These are phyloP conservation scores for Indicator maculatus DNA, from an alignment of 2,113 vertebrate genomes.

Conservation along the genomic window DNA sequence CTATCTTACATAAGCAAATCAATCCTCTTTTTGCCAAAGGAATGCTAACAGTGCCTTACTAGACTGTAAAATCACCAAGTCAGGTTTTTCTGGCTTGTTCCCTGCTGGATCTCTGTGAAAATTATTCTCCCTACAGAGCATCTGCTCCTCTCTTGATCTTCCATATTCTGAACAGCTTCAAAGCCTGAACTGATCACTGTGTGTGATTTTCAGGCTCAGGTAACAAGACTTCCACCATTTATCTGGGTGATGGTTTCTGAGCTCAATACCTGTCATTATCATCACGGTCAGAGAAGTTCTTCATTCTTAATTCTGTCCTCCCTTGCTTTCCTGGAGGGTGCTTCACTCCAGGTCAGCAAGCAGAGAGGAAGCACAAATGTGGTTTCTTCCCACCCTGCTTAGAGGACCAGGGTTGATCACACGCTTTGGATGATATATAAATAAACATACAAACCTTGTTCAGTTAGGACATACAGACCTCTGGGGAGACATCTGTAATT, in stretches of 20 bases:
- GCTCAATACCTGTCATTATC: not conserved
- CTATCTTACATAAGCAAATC: not conserved
- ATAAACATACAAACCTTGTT: not conserved
- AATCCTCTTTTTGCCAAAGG: not conserved
- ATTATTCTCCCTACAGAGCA: not conserved
- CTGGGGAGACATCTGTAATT: not conserved
- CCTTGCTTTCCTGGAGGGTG: not conserved
- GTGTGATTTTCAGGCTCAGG: not conserved
- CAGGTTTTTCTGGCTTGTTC: not conserved
- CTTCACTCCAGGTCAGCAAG: not conserved
- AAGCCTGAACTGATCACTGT: not conserved
- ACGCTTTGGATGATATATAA: not conserved
- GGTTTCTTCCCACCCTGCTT: not conserved
- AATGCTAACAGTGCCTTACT: not conserved
- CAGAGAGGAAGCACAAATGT: not conserved
- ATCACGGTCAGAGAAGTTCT: not conserved
- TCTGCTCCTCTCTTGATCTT: not conserved
- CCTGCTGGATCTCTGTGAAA: not conserved
- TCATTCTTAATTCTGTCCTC: not conserved
- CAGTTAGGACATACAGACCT: not conserved
- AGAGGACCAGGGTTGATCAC: not conserved
- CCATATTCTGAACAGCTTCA: not conserved
- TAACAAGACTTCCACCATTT: not conserved
- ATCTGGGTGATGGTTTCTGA: not conserved
- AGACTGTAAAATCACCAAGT: not conserved